Conservation (phyloP, 2,113 vertebrate genomes). For the Triplophysa siluroides region DNA sequence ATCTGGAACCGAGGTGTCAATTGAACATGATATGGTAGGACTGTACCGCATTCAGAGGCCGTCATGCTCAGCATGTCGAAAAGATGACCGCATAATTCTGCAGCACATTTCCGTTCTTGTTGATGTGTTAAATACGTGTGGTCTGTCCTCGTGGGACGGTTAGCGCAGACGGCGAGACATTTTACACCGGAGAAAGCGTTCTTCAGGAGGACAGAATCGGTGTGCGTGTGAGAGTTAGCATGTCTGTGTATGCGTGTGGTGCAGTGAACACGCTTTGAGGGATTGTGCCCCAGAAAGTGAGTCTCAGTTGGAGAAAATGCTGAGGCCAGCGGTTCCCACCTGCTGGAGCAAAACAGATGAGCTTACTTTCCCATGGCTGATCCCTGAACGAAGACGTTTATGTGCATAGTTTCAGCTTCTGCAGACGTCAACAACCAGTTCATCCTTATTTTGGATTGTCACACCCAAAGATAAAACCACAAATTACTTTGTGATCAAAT, state of each 20-base stretch:
- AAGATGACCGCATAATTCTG: slow-evolving; percentile 50
- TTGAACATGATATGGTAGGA: slow-evolving; percentile 33
- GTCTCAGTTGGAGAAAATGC: slow-evolving; percentile 48
- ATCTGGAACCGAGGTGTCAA: slow-evolving; percentile 29
- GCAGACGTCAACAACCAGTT: not conserved
- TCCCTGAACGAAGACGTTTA: slow-evolving; percentile 19
- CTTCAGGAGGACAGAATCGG: slow-evolving; percentile 16
- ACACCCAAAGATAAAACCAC: not conserved
- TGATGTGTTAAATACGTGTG: slow-evolving; percentile 46
- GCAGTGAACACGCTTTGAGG: slow-evolving; percentile 51
- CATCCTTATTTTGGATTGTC: not conserved
- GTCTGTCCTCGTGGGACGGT: slow-evolving; percentile 39
- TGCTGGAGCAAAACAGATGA: slow-evolving; percentile 52
- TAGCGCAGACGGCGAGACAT: slow-evolving; percentile 31
- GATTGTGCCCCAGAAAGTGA: slow-evolving; percentile 53
- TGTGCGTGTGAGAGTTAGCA: slow-evolving; percentile 9
- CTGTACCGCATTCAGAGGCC: slow-evolving; percentile 7
- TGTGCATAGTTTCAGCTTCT: not conserved
- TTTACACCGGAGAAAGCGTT: slow-evolving; percentile 32
- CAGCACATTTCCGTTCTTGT: slow-evolving; percentile 46
- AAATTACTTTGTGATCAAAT: too few species aligned
- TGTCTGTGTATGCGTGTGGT: slow-evolving; percentile 34
- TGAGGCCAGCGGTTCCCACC: slow-evolving; percentile 55
- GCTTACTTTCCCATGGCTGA: slow-evolving; percentile 44
- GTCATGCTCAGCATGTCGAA: slow-evolving; percentile 50